phyloP scores from a whole-genome alignment of 2,113 vertebrate species.

The Dipodomys spectabilis region DNA sequence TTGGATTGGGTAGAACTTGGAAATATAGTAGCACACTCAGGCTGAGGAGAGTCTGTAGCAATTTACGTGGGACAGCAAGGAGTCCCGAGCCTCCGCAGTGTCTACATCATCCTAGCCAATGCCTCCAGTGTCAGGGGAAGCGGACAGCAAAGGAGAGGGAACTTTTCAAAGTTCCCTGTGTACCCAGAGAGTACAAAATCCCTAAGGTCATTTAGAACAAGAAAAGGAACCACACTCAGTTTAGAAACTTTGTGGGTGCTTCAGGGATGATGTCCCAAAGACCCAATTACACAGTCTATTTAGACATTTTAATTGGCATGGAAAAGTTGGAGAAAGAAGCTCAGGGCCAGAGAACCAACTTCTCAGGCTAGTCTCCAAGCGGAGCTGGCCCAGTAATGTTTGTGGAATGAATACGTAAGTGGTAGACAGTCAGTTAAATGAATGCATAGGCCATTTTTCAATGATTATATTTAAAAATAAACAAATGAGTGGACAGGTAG shows the following conservation, averaged over 20 bases:
- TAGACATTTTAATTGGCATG: conserved; percentile 60
- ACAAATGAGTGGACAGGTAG: neutral
- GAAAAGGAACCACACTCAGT: neutral
- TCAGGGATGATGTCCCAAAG: conserved; percentile 78
- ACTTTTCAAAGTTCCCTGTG: conserved; percentile 34
- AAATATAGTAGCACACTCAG: neutral
- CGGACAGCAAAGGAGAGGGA: neutral
- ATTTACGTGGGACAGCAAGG: neutral
- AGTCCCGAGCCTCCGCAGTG: too few relatives aligned
- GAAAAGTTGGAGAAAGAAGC: conserved; percentile 39
- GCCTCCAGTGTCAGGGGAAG: neutral
- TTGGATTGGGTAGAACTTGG: neutral
- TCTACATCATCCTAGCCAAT: neutral
- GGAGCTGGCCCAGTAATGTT: conserved; percentile 48
- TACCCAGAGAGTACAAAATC: neutral
- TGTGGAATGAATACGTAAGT: neutral
- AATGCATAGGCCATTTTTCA: neutral
- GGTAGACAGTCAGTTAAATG: neutral
- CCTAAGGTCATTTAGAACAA: conserved; percentile 36
- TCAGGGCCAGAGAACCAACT: neutral
- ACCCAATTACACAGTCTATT: conserved; percentile 68
- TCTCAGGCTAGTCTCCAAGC: conserved; percentile 1
- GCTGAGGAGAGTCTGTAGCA: neutral
- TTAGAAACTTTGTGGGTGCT: conserved; percentile 61
- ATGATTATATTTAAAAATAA: neutral